Evolutionary conservation across 30 jellyfish, hydroid and myxozoan species (phyloP).

Genomic region (Mastigias papua): DNA sequence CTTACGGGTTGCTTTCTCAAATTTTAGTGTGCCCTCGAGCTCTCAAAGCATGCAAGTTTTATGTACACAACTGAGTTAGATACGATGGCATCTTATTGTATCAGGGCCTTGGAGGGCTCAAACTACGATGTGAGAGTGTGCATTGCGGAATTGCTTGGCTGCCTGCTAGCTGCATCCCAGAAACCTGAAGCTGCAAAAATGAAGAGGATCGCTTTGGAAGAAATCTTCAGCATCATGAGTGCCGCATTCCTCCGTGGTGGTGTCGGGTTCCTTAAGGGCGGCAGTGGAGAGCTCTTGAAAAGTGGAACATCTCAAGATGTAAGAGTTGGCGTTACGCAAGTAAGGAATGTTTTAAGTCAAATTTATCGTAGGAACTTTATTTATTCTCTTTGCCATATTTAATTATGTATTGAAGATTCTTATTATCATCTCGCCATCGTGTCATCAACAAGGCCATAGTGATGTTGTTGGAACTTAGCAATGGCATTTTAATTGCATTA

Average conservation of each 20-base stretch:
- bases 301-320: slow-evolving; percentile 90
- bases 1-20: not conserved
- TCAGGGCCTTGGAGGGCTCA: slow-evolving; percentile 92
- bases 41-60: slow-evolving; percentile 87
- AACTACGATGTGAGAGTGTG: slow-evolving; percentile 97
- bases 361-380: too few species aligned
- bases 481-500: too few species aligned
- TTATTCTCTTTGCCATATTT: too few species aligned
- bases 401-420: too few species aligned
- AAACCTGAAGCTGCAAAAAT: slow-evolving; percentile 66
- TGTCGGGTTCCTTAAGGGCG: slow-evolving; percentile 92
- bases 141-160: slow-evolving; percentile 94
- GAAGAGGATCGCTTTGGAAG: slow-evolving; percentile 81
- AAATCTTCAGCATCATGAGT: slow-evolving; percentile 86
- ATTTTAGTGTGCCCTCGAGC: slow-evolving; percentile 94
- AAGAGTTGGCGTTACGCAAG: slow-evolving; percentile 99
- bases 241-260: slow-evolving; percentile 92
- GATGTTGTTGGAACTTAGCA: too few species aligned
- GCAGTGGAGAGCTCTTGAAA: slow-evolving; percentile 79
- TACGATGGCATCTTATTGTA: slow-evolving; percentile 87
- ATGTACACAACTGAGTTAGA: slow-evolving; percentile 94
- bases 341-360: too few species aligned
- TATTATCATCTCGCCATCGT: too few species aligned
- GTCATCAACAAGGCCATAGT: too few species aligned
- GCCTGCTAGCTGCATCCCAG: slow-evolving; percentile 91